Evolutionary conservation across 2,797 vertebrate genomes (phyloP), one percentile per base, ranked within the genome.

Genomic region (Danio albolineatus): DNA sequence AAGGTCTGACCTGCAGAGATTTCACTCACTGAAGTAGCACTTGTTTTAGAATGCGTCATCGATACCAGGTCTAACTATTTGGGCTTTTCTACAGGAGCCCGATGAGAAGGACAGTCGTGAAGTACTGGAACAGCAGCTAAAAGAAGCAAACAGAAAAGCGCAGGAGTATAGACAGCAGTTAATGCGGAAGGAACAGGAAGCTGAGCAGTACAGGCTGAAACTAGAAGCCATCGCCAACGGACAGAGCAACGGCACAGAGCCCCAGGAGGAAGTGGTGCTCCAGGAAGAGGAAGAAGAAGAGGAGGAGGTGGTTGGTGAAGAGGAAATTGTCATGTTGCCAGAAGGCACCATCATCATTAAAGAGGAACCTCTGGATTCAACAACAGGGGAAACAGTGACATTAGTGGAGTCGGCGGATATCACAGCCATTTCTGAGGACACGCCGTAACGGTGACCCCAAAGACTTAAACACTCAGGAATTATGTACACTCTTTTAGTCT

Each of bases 151-250:
- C 39, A 73, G 83, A 4, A 88, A 91, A 70, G 94, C 93, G 6
- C 91, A 89, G 82, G 92, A 93, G 44, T 94, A 92, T 78, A 86
- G 89, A 4, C 90, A 91, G 81, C 94, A 93, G 89, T 92, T 96
- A 8, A 46, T 87, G 4, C 80, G 84, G 89, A 94, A 94, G 41
- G 93, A 95, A 81, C 92, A 85, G 64, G 94, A 96, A 79, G 94
- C 94, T 0, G 92, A 94, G 64, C 83, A 82, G 39, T 95, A 91
- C 77, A 87, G 91, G 16, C 90, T 91, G n/a, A 85, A 66, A 73
- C 89, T 95, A 56, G 93, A 91, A 69, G 92, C 92, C 56, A 89
- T 95, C 81, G 88, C 80, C 7, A 64, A 56, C 1, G 82, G 80
- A 4, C 86, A 82, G 21, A 88, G 83, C 12, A 80, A 81, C 7